Percentiles rank a stretch among this genome's conserved stretches.
Conservation (phyloP, 2,888 invertebrate species). For the Meta bourneti region DNA sequence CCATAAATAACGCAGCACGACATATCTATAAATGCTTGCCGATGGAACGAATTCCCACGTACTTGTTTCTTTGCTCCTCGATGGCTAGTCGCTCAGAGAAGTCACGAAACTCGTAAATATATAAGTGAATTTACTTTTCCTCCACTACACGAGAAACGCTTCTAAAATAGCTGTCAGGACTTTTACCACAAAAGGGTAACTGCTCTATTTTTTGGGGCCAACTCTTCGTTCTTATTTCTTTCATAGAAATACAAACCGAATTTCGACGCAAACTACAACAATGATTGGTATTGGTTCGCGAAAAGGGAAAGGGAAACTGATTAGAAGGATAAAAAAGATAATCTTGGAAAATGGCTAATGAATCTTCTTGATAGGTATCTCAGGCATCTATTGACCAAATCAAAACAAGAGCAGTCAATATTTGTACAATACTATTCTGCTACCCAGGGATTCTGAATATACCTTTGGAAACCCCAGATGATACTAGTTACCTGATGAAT, state of each 20-base stretch:
- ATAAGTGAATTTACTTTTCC: slow-evolving; percentile 1
- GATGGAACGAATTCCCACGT: slow-evolving; percentile 22
- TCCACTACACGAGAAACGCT: not conserved
- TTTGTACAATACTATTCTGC: too few species aligned
- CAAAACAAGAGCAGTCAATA: too few species aligned
- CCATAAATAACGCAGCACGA: slow-evolving; percentile 37
- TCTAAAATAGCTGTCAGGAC: not conserved
- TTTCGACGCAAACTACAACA: not conserved
- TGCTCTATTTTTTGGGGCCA: not conserved
- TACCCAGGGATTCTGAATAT: too few species aligned
- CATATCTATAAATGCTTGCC: slow-evolving; percentile 26
- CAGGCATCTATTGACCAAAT: too few species aligned
- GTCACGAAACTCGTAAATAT: slow-evolving; percentile 25
- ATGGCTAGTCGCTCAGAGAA: slow-evolving; percentile 33
- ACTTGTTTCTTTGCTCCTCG: slow-evolving; percentile 18
- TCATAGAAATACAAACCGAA: too few species aligned
- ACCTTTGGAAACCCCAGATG: too few species aligned
- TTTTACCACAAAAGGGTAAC: not conserved
- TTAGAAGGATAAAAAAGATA: too few species aligned
- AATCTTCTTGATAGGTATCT: too few species aligned
- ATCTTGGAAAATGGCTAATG: too few species aligned
- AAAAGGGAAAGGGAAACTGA: not conserved
- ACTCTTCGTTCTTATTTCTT: not conserved
- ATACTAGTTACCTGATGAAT: too few species aligned
- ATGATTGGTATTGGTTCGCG: not conserved